phyloP scores from a whole-genome alignment of 2,888 invertebrate species.

The Pyrgus malvae region DNA sequence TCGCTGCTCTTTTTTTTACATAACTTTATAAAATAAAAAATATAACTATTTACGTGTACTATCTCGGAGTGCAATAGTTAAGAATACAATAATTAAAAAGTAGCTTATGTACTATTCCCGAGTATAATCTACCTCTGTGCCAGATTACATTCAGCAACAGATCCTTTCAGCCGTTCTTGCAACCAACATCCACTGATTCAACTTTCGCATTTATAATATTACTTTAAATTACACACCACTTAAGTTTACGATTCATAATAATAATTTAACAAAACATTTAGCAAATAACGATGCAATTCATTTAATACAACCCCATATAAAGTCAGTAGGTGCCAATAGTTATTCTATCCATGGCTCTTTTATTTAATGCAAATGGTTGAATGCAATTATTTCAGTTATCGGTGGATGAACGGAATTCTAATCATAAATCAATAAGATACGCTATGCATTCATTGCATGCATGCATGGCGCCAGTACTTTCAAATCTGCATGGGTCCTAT shows the following conservation, averaged over 20 bases:
- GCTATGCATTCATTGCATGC: constrained; percentile 44
- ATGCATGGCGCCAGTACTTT: constrained; percentile 34
- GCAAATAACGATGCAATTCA: neutral
- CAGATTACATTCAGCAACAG: too few relatives aligned
- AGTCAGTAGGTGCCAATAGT: neutral
- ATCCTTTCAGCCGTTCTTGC: too few relatives aligned
- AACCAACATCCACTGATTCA: too few relatives aligned
- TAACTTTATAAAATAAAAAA: too few relatives aligned
- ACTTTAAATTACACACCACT: neutral
- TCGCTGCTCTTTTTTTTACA: too few relatives aligned
- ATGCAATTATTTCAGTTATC: constrained; percentile 60
- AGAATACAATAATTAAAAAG: too few relatives aligned
- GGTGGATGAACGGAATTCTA: constrained; percentile 56
- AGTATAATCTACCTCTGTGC: too few relatives aligned
- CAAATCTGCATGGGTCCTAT: constrained; percentile 33
- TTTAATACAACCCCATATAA: neutral
- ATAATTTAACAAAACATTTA: neutral
- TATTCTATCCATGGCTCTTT: constrained; percentile 14
- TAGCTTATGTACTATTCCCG: too few relatives aligned
- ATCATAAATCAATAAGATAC: constrained; percentile 57
- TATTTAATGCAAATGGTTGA: constrained; percentile 37
- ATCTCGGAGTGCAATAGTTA: too few relatives aligned
- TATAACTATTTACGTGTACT: too few relatives aligned
- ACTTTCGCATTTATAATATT: too few relatives aligned
- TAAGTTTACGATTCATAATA: neutral